A percentile compares a stretch with the other conserved stretches of the same genome.
Evolutionary conservation across 2,888 invertebrate genomes (phyloP).

Genomic region (Pyrrhosoma nymphula): DNA sequence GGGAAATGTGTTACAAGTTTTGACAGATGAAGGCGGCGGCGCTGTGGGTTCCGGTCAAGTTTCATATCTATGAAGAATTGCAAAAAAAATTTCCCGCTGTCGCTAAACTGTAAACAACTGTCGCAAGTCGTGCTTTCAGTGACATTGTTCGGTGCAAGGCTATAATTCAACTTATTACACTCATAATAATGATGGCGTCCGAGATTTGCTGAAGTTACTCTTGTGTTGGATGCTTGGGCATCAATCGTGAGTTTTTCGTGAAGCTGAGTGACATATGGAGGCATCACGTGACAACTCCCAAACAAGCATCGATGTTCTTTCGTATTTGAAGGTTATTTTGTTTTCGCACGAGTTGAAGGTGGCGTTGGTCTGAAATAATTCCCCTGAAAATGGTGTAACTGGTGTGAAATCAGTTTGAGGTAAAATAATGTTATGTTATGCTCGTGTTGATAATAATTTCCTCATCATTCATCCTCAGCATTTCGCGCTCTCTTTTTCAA

Average conservation of each 20-base stretch:
- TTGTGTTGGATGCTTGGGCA: not conserved
- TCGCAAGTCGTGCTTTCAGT: not conserved
- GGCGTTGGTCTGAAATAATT: constrained; percentile 9
- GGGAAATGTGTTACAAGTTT: not conserved
- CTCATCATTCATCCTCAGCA: not conserved
- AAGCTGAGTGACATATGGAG: constrained; percentile 62
- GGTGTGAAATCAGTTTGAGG: not conserved
- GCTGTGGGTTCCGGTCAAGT: not conserved
- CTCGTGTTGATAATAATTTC: not conserved
- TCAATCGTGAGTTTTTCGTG: constrained; percentile 45
- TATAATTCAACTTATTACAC: not conserved
- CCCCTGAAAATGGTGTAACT: not conserved
- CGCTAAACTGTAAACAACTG: not conserved
- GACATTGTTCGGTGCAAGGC: not conserved
- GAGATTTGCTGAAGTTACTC: not conserved
- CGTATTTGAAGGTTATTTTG: constrained; percentile 53
- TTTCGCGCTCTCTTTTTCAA: constrained; percentile 65
- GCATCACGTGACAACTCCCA: constrained; percentile 59
- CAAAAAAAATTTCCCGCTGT: not conserved
- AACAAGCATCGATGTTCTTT: constrained; percentile 64
- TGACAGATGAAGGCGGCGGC: not conserved
- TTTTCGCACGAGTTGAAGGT: constrained; percentile 46
- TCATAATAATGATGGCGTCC: not conserved
- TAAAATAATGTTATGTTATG: not conserved
- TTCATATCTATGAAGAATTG: not conserved